phyloP scores from a whole-genome alignment of 2,113 vertebrate genomes.

The Myxocyprinus asiaticus region DNA sequence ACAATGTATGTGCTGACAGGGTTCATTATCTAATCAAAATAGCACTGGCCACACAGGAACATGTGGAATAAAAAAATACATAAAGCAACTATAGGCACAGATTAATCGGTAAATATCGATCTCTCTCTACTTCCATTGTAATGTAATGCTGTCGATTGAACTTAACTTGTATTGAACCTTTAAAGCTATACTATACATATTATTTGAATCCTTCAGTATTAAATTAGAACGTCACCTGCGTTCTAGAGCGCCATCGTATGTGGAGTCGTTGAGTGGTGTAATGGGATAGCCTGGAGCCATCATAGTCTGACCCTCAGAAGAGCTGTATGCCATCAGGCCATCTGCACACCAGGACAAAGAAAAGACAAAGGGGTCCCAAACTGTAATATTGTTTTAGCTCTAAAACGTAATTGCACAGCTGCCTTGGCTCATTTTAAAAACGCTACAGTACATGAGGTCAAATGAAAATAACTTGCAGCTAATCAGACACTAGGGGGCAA shows the following conservation, averaged over 20 bases:
- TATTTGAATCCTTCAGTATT: too few relatives aligned
- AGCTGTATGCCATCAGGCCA: constrained; percentile 83
- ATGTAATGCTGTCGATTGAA: too few relatives aligned
- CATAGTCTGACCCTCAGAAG: constrained; percentile 86
- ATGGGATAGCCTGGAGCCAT: constrained; percentile 75
- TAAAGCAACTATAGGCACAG: too few relatives aligned
- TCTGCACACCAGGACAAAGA: constrained; percentile 69
- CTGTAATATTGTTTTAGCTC: constrained; percentile 8
- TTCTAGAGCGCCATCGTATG: constrained; percentile 83
- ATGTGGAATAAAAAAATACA: too few relatives aligned
- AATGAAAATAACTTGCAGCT: not conserved
- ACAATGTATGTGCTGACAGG: too few relatives aligned
- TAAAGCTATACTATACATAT: not conserved
- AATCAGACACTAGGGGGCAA: constrained; percentile 17
- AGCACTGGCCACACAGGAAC: too few relatives aligned
- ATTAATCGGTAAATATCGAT: too few relatives aligned
- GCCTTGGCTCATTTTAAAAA: not conserved
- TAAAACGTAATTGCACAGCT: constrained; percentile 12
- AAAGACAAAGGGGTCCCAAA: not conserved
- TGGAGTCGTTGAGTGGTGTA: constrained; percentile 86
- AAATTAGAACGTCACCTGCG: constrained; percentile 70
- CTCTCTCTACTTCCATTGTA: too few relatives aligned
- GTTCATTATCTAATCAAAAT: too few relatives aligned
- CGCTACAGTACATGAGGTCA: constrained; percentile 9
- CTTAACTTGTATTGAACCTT: too few relatives aligned